Evolutionary conservation across 2,888 invertebrate species (phyloP), one percentile per base, ranked within the genome.

Genomic region (Xestia c-nigrum): DNA sequence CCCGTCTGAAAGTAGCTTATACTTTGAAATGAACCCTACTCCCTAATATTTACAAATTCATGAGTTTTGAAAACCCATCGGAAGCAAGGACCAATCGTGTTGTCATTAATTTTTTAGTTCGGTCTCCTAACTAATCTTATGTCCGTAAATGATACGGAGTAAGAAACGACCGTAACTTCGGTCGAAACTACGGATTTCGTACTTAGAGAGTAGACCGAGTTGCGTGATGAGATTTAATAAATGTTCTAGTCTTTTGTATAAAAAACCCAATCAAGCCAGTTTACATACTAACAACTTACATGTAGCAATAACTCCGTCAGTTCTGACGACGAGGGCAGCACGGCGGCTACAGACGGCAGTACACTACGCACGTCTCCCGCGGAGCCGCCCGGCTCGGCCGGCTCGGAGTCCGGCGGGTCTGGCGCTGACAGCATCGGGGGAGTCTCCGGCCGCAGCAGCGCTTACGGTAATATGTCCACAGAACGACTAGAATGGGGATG

Each of bases 301-400:
- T 43, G 77, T 83, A 78, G 82, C 4, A 79, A 57, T 24, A 40
- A 31, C 19, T 74, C 68, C 3, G 63, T 47, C 52, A 99, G 99
- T 9, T 99, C 99, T 16, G 99, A 99, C 92, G 99, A 99, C 93
- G 99, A 99, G 94, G 99, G 98, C 72, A 99, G 99, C 85, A 99
- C 99, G 55, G 99, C 99, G 14, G 99, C 99, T 1, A 99, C 99
- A 0, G 99, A 99, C 94, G 99, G 99, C 76, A 99, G 99, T 69
- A 99, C 99, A 0, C 97, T 99, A 81, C 97, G 99, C 82, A 96
- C 97, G 50, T 96, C 96, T 3, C 96, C 95, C 0, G 95, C 96
- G 0, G 96, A 96, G 78, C 91, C 94, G 3, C 94, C 95, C 47
- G 96, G 96, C 73, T 96, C 96, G 5, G 98, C 97, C 19, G 98